Evolutionary conservation across 2,888 invertebrate genomes (phyloP), one percentile per base, ranked within the genome.

Genomic region (Parelbella ahira): DNA sequence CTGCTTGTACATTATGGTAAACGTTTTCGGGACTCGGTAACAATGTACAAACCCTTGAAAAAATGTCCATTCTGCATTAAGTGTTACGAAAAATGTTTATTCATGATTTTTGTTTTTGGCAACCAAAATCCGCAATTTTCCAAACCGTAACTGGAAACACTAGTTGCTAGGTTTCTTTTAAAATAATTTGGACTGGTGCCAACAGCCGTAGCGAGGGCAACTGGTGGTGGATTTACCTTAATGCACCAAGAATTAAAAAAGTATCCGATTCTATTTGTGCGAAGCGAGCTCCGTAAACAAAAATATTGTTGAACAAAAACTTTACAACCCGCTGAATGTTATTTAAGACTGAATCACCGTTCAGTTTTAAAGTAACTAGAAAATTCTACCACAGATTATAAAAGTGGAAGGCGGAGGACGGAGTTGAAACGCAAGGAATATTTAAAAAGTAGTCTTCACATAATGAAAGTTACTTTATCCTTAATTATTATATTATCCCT

Each of bases 151-250:
- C 12, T 41, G 41, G 41, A 20, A 27, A 33, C 20, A 39, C 27
- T 33, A 27, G 65, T 72, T 72, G 67, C 61, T 62, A 53, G 63
- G 68, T 75, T 80, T 72, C 73, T 82, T 82, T 80, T 66, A 74
- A 82, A 83, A 83, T 83, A 79, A 83, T 82, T 82, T 84, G 84
- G 84, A 70, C 42, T 47, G 39, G 44, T 38, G 80, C 84, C 86
- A 86, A 65, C 59, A 50, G 50, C 56, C 56, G 56, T 57, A 59
- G 50, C 57, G 53, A 56, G 76, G 57, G 81, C 83, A 83, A 84
- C 83, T 82, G 76, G 82, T 84, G 81, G 82, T 63, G 67, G 75
- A 68, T 74, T 74, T 66, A 63, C 70, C 64, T 68, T 73, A 36
- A 42, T 42, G 42, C 29, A 36, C 11, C 29, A 23, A 29, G 23